Base-by-base conservation (phyloP, 2,113 vertebrate genomes). In the Grallaria varia region DNA sequence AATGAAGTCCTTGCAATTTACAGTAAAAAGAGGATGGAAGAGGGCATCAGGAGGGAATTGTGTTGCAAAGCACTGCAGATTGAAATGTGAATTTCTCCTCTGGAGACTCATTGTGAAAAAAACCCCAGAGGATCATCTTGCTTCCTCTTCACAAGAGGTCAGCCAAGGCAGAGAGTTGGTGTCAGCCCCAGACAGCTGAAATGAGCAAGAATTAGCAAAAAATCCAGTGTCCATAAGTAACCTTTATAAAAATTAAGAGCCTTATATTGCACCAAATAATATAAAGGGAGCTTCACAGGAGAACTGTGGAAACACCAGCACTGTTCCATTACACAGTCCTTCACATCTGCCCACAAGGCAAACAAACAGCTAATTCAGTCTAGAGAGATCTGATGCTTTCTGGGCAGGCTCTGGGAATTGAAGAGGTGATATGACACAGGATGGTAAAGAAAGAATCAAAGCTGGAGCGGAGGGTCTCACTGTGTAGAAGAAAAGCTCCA, bases 61-160 rank as follows among this genome's bases (percentile, higher is more conserved):
- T 3, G 0, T 67, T 67, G 59, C 50, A 71, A 39, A 39, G 14
- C 25, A 33, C 40, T 68, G 56, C 78, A 71, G 77, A 76, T 14
- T 69, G 60, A 78, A 83, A 14, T 10, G 6, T 5, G 50, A 76
- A 56, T 93, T 94, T 89, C 72, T 97, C 37, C 58, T 91, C 55
- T 87, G 30, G 64, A 74, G 47, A 89, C 33, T 4, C 5, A 31
- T 49, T 73, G 78, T 62, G 88, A 84, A 84, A 74, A 94, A 95
- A 78, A 62, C 20, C 68, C n/a, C 72, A 93, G 92, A 88, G 42
- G 33, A 71, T 73, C 56, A 40, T 87, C 52, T 86, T 84, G 44
- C 77, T 95, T 97, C 92, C 89, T 94, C 49, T 83, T 93, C 60
- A 45, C 68, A 39, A 72, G 25, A 87, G 64, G 88, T 91, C 71